A percentile compares a stretch with the other conserved stretches of the same genome.
Conservation (phyloP, 2,113 vertebrate species). For the Ptilonorhynchus violaceus region DNA sequence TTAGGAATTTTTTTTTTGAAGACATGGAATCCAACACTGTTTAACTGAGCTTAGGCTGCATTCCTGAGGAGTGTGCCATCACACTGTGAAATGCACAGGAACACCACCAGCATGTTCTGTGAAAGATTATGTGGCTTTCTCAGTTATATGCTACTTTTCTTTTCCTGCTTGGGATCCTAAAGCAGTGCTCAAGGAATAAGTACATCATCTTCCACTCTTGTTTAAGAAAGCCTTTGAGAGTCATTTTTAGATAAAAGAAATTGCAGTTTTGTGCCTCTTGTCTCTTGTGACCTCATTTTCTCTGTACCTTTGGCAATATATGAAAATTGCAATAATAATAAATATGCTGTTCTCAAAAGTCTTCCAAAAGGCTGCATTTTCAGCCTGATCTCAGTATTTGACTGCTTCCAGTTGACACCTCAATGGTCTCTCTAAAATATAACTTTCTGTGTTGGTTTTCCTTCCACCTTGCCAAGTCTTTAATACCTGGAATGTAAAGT, state of each 20-base stretch:
- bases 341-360: not conserved
- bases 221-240: constrained; percentile 17
- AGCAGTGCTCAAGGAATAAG: not conserved
- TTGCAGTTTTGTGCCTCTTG: not conserved
- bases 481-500: not conserved
- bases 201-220: not conserved
- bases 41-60: not conserved
- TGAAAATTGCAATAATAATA: constrained; percentile 13
- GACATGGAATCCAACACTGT: not conserved
- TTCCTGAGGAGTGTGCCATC: not conserved
- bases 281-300: constrained; percentile 3
- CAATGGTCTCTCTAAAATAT: not conserved
- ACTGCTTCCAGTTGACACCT: not conserved
- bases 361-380: not conserved
- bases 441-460: not conserved
- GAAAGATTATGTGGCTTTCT: not conserved
- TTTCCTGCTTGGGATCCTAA: not conserved
- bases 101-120: not conserved
- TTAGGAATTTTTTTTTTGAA: not conserved
- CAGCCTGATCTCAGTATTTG: not conserved
- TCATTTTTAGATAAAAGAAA: constrained; percentile 4
- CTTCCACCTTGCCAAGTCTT: not conserved
- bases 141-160: not conserved
- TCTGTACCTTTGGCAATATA: not conserved
- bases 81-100: not conserved